phyloP scores from a whole-genome alignment of 92 coral and sea anemone species.

The Epizoanthus fatuus region DNA sequence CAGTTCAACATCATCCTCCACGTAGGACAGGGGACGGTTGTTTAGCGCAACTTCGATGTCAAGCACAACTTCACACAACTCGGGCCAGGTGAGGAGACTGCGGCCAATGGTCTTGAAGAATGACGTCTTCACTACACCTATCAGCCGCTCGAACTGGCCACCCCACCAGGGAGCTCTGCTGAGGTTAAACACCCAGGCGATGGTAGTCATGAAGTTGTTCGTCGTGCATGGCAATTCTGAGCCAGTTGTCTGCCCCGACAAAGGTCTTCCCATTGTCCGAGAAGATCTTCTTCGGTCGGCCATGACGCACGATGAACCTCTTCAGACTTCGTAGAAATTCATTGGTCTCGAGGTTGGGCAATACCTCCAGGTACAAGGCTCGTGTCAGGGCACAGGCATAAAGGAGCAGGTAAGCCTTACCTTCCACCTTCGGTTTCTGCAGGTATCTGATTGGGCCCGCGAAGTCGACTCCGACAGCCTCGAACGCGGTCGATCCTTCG shows the following conservation, averaged over 20 bases:
- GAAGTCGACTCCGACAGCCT: slow-evolving; percentile 1
- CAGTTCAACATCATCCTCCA: not conserved
- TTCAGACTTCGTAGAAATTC: too few species aligned
- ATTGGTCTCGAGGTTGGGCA: too few species aligned
- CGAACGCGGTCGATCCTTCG: not conserved
- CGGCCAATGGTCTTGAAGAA: not conserved
- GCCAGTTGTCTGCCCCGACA: not conserved
- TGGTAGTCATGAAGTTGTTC: not conserved
- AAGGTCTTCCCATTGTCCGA: not conserved
- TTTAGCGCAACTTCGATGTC: not conserved
- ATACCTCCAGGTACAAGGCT: too few species aligned
- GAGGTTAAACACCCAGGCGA: not conserved
- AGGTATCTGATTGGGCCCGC: slow-evolving; percentile 11
- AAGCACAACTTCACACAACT: not conserved
- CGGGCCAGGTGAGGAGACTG: not conserved
- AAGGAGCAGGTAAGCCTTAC: too few species aligned
- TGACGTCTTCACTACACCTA: not conserved
- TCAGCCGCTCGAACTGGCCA: not conserved
- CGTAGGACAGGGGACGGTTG: not conserved
- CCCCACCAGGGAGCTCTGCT: not conserved
- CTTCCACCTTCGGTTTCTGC: too few species aligned
- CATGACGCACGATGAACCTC: not conserved
- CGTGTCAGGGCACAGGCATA: too few species aligned
- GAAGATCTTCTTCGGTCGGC: not conserved
- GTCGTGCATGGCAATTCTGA: slow-evolving; percentile 4